Percentiles rank a stretch among this genome's conserved stretches.
Conservation (phyloP, 2,888 invertebrate genomes). For the Eristalis arbustorum region DNA sequence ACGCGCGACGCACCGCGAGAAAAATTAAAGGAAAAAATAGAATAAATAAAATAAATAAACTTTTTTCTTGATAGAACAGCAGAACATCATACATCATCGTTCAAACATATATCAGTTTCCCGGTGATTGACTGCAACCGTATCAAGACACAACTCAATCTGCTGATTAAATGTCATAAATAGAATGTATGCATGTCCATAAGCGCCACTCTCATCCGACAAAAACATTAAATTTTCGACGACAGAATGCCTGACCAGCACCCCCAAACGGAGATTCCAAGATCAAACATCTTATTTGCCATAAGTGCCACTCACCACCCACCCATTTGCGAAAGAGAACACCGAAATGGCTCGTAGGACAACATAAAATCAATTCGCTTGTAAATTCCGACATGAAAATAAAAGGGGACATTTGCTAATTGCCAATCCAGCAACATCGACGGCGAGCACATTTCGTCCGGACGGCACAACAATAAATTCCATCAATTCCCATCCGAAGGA, state of each 20-base stretch:
- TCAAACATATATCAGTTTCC: no score
- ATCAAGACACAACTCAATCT: no score
- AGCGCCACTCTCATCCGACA: no score
- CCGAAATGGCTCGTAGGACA: not conserved
- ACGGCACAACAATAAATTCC: slow-evolving; percentile 51
- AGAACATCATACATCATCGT: no score
- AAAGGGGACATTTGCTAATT: slow-evolving; percentile 52
- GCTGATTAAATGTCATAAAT: no score
- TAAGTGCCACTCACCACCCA: not conserved
- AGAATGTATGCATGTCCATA: no score
- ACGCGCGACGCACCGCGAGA: no score
- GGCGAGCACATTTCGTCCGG: slow-evolving; percentile 33
- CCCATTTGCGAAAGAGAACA: not conserved
- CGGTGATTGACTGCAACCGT: no score
- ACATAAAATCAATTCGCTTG: not conserved
- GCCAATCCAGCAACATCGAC: slow-evolving; percentile 39
- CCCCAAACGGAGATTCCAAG: not conserved
- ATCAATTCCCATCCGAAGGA: slow-evolving; percentile 32
- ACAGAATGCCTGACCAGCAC: not conserved
- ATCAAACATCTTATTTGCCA: not conserved
- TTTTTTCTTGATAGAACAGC: no score
- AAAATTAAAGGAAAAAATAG: no score
- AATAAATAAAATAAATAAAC: no score
- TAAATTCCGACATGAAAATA: not conserved
- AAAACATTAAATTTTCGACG: no score